phyloP scores from a whole-genome alignment of 1,140 invertebrate genomes.

The Lamellibrachia luymesi region DNA sequence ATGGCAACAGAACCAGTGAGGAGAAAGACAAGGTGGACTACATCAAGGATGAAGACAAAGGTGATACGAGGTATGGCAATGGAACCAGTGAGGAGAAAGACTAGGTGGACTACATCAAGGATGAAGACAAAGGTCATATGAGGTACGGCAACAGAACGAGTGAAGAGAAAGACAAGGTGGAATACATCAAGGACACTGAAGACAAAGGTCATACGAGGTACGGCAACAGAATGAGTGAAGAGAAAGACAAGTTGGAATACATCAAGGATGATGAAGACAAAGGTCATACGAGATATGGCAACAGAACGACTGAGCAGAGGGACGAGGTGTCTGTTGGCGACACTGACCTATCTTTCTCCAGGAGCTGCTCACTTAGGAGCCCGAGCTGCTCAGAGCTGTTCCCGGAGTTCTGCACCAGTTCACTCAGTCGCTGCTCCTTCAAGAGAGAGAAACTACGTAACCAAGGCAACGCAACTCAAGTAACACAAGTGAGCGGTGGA shows the following conservation, averaged over 20 bases:
- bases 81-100: too few species aligned
- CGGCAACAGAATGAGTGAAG: too few species aligned
- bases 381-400: slow-evolving; percentile 54
- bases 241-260: not conserved
- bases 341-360: slow-evolving; percentile 53
- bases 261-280: not conserved
- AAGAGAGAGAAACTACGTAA: slow-evolving; percentile 20
- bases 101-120: too few species aligned
- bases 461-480: slow-evolving; percentile 5
- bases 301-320: too few species aligned
- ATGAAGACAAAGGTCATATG: too few species aligned
- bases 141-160: too few species aligned
- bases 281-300: not conserved
- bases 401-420: slow-evolving; percentile 56
- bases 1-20: too few species aligned
- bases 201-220: not conserved
- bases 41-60: too few species aligned
- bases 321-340: slow-evolving; percentile 25
- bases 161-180: too few species aligned
- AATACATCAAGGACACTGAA: too few species aligned
- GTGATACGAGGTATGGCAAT: too few species aligned
- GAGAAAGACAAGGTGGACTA: too few species aligned
- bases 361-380: slow-evolving; percentile 51
- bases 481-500: not conserved
- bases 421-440: slow-evolving; percentile 51